Evolutionary conservation across 2,888 invertebrate species (phyloP).

Genomic region (Horisme vitalbata): DNA sequence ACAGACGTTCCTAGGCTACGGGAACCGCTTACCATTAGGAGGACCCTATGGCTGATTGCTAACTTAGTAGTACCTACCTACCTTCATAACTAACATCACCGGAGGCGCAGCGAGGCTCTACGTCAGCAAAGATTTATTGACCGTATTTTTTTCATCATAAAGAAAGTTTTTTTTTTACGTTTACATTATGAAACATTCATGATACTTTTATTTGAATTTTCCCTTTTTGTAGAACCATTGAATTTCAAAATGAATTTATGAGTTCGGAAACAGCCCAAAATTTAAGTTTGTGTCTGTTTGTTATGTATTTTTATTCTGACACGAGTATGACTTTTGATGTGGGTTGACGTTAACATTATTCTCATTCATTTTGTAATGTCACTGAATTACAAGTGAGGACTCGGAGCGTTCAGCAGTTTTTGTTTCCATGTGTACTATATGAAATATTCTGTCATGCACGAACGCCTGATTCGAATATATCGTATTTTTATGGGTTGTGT

Average conservation of each 20-base stretch:
- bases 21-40: too few relatives aligned
- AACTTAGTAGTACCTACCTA: too few relatives aligned
- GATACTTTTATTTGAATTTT: constrained; percentile 15
- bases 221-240: constrained; percentile 41
- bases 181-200: constrained; percentile 33
- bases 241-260: constrained; percentile 59
- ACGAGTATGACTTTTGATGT: constrained; percentile 58
- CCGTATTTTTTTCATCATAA: background rate
- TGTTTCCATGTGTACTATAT: constrained; percentile 37
- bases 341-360: constrained; percentile 61
- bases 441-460: constrained; percentile 13
- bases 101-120: background rate
- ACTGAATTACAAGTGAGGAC: constrained; percentile 56
- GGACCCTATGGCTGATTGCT: too few relatives aligned
- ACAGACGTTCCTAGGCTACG: too few relatives aligned
- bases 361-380: constrained; percentile 53
- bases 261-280: constrained; percentile 50
- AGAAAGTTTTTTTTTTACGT: background rate
- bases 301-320: constrained; percentile 37
- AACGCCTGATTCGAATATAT: constrained; percentile 50
- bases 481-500: constrained; percentile 35
- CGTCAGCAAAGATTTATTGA: background rate
- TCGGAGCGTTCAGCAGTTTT: constrained; percentile 43
- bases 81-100: too few relatives aligned
- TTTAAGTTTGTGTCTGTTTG: constrained; percentile 47